Conservation (phyloP, 2,113 vertebrate genomes). For the Datnioides undecimradiatus region DNA sequence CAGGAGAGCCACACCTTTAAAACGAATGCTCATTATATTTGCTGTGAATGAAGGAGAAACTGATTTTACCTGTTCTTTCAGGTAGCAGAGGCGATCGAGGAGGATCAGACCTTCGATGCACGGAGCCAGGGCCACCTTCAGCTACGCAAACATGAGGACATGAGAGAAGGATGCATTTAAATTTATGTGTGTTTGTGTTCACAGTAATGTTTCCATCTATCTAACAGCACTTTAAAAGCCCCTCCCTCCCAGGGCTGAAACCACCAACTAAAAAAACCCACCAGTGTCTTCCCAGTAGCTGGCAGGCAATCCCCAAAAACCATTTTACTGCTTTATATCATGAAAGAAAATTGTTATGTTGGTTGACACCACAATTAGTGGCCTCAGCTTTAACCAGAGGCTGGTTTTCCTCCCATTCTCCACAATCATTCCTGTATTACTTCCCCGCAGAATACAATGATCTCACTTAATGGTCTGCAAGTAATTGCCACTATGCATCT, state of each 20-base stretch:
- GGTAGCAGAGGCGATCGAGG: constrained; percentile 95
- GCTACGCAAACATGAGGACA: constrained; percentile 75
- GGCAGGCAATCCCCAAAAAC: constrained; percentile 12
- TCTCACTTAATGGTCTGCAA: constrained; percentile 38
- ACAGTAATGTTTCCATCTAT: background rate
- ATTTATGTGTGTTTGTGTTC: background rate
- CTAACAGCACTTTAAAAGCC: background rate
- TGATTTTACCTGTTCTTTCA: constrained; percentile 94
- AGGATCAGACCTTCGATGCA: constrained; percentile 96
- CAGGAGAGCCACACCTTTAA: background rate
- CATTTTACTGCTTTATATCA: constrained; percentile 60
- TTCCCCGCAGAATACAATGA: constrained; percentile 30
- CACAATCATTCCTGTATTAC: constrained; percentile 22
- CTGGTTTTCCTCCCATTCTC: constrained; percentile 35
- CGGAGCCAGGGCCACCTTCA: constrained; percentile 95
- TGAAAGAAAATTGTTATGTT: constrained; percentile 41
- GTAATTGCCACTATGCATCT: constrained; percentile 11
- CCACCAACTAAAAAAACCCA: background rate
- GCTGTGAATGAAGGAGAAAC: background rate
- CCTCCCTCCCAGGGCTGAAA: background rate
- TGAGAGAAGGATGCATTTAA: background rate
- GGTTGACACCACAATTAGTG: constrained; percentile 63
- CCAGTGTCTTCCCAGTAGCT: constrained; percentile 28
- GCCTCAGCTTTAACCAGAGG: constrained; percentile 20
- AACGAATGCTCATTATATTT: background rate